Percentiles rank a stretch among this genome's conserved stretches.
Conservation (phyloP, 2,888 invertebrate species). For the Chrysotoxum bicinctum region DNA sequence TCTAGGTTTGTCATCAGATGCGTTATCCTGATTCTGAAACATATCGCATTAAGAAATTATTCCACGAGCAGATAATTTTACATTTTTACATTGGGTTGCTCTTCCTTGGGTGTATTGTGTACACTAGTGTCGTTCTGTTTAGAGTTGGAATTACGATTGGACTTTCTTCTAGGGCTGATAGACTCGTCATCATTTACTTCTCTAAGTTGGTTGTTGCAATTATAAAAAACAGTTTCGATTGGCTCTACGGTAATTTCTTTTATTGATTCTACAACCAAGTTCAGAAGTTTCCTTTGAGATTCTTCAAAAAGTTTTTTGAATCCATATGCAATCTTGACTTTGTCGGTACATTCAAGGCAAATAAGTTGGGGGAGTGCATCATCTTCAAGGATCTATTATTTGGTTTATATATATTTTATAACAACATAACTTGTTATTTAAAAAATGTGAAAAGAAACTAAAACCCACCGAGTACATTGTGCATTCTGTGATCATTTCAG, state of each 20-base stretch:
- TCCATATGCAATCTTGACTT: slow-evolving; percentile 75
- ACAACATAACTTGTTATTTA: not conserved
- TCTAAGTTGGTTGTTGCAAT: not conserved
- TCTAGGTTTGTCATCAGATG: not conserved
- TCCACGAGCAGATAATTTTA: not conserved
- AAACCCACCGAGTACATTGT: slow-evolving; percentile 72
- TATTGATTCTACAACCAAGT: slow-evolving; percentile 51
- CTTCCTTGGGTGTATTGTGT: not conserved
- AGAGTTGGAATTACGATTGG: not conserved
- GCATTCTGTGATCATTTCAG: slow-evolving; percentile 75
- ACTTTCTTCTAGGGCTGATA: not conserved
- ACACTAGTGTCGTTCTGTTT: not conserved
- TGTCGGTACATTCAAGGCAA: slow-evolving; percentile 76
- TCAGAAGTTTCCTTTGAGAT: slow-evolving; percentile 74
- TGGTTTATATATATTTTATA: not conserved
- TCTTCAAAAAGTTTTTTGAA: slow-evolving; percentile 78
- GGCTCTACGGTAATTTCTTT: slow-evolving; percentile 3
- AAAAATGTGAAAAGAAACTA: no score
- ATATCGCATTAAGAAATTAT: not conserved
- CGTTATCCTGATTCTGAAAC: not conserved
- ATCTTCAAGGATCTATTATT: slow-evolving; percentile 78
- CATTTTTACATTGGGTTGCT: slow-evolving; percentile 16
- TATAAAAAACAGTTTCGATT: not conserved
- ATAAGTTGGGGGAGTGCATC: slow-evolving; percentile 78
- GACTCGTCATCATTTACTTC: not conserved